These are phyloP conservation scores for Aquatica leii DNA, from an alignment of 2,888 invertebrate species.

Conservation along the genomic window DNA sequence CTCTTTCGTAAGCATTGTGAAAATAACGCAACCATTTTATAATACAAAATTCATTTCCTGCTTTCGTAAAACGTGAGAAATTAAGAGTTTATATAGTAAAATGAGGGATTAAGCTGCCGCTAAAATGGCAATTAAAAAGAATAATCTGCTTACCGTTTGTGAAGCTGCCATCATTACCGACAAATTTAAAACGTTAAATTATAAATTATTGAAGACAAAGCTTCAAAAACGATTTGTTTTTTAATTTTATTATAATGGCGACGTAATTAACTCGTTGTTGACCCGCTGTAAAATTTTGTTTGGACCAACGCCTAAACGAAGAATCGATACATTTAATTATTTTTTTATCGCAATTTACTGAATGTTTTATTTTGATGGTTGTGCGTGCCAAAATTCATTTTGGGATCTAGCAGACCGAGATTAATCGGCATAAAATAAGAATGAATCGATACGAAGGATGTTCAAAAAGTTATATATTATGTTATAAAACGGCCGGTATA, in stretches of 20 bases:
- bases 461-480: no score
- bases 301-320: no score
- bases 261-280: background rate
- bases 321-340: no score
- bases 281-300: background rate
- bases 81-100: conserved; percentile 25
- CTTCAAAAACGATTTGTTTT: background rate
- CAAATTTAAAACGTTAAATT: conserved; percentile 9
- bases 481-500: no score
- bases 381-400: no score
- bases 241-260: conserved; percentile 3
- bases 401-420: no score
- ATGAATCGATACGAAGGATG: no score
- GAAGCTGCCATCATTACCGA: conserved; percentile 3
- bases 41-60: conserved; percentile 34
- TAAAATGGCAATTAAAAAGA: conserved; percentile 24
- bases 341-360: no score
- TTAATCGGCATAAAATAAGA: no score
- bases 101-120: conserved; percentile 16
- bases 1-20: conserved; percentile 25
- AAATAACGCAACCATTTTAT: conserved; percentile 23
- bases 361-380: no score
- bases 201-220: background rate
- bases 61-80: conserved; percentile 32
- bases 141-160: conserved; percentile 21